Percentiles rank a stretch among this genome's conserved stretches.
Evolutionary conservation across 2,797 vertebrate species (phyloP).

Genomic region (Acrocephalus scirpaceus): DNA sequence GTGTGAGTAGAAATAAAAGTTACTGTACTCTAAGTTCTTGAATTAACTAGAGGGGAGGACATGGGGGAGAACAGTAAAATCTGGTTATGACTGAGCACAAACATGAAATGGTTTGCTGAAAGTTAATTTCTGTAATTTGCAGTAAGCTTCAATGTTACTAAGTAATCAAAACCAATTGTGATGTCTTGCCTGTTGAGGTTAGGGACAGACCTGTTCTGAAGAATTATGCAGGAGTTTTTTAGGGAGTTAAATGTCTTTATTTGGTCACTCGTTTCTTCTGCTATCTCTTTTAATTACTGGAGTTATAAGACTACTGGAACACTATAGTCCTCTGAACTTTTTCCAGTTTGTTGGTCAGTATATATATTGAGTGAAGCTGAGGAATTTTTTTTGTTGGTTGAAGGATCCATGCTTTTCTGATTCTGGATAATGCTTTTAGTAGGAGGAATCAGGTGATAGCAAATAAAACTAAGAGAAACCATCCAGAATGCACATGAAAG

Average conservation of each 20-base stretch:
- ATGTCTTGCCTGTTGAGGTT: background rate
- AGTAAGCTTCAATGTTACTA: fast-evolving
- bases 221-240: background rate
- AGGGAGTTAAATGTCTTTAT: background rate
- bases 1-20: background rate
- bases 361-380: background rate
- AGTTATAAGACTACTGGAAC: background rate
- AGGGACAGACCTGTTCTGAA: background rate
- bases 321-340: background rate
- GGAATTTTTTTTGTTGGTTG: background rate
- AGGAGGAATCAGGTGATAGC: background rate
- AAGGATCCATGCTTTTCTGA: background rate
- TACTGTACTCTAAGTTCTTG: background rate
- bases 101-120: background rate
- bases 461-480: background rate
- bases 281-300: background rate
- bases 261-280: background rate
- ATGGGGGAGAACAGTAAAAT: background rate
- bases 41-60: background rate
- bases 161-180: background rate
- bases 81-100: background rate
- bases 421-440: background rate
- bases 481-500: background rate
- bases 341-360: background rate
- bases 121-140: background rate